phyloP scores from a whole-genome alignment of 2,797 vertebrate genomes.

The Acanthis flammea region DNA sequence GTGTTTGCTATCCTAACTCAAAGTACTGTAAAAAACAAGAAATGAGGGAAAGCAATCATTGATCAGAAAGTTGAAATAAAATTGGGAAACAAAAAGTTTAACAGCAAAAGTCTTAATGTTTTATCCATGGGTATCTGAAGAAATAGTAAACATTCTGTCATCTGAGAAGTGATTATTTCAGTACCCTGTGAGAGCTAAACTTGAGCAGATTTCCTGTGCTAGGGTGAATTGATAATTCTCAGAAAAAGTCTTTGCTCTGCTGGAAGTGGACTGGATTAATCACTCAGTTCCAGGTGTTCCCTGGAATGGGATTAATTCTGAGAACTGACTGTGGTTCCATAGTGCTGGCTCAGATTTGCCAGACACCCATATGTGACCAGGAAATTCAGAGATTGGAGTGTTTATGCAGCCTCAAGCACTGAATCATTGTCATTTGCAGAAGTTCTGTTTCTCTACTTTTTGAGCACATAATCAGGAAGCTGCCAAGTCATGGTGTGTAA shows the following conservation, averaged over 20 bases:
- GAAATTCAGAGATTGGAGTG: not conserved
- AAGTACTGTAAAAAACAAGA: constrained; percentile 47
- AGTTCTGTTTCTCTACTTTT: not conserved
- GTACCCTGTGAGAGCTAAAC: not conserved
- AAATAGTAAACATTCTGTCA: not conserved
- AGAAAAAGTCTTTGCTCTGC: not conserved
- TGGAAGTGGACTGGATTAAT: not conserved
- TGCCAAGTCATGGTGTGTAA: not conserved
- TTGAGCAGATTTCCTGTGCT: not conserved
- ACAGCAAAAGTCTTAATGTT: not conserved
- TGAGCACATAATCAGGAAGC: not conserved
- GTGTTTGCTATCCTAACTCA: constrained; percentile 49
- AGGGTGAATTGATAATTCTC: not conserved
- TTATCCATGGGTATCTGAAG: not conserved
- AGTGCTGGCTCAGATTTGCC: not conserved
- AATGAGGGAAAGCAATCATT: constrained; percentile 3
- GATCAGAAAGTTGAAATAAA: constrained; percentile 18
- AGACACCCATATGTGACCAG: not conserved
- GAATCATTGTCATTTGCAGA: not conserved
- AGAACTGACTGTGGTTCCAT: not conserved
- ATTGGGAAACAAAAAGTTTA: not conserved
- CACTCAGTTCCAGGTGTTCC: not conserved
- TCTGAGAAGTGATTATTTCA: not conserved
- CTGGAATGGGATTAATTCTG: not conserved
- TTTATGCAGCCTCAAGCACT: not conserved